phyloP scores from a whole-genome alignment of 2,888 invertebrate species.

The Pterostichus madidus region DNA sequence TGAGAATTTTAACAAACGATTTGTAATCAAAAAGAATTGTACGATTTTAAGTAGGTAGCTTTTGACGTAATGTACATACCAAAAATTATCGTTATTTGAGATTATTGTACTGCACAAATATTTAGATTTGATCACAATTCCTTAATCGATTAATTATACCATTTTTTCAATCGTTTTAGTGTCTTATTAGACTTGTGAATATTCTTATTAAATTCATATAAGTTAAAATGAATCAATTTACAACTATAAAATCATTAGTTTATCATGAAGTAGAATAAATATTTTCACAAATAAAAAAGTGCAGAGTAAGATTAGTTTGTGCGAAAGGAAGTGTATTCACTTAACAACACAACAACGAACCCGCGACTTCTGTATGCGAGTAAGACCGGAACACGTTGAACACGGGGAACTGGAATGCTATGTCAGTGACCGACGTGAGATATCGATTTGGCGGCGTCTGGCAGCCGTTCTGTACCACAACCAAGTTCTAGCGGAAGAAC shows the following conservation, averaged over 20 bases:
- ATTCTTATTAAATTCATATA: too few relatives aligned
- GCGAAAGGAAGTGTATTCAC: constrained; percentile 42
- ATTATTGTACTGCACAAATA: too few relatives aligned
- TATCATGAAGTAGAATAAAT: constrained; percentile 16
- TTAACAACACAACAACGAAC: constrained; percentile 27
- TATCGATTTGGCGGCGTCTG: constrained; percentile 64
- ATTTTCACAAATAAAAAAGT: constrained; percentile 4
- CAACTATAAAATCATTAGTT: neutral
- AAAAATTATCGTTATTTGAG: too few relatives aligned
- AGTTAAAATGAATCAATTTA: too few relatives aligned
- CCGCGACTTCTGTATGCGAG: neutral
- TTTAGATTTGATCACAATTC: too few relatives aligned
- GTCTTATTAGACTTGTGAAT: too few relatives aligned
- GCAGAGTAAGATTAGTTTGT: neutral
- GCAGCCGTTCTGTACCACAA: constrained; percentile 38
- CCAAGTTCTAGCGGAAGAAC: constrained; percentile 40
- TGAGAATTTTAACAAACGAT: constrained; percentile 13
- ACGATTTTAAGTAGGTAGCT: neutral
- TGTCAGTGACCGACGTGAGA: constrained; percentile 74
- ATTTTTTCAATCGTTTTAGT: too few relatives aligned
- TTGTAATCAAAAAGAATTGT: neutral
- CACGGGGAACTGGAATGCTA: constrained; percentile 87
- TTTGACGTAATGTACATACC: too few relatives aligned
- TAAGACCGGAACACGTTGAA: constrained; percentile 47
- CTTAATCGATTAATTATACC: too few relatives aligned